Conservation (phyloP, 2,113 vertebrate genomes). For the Hippocampus zosterae region DNA sequence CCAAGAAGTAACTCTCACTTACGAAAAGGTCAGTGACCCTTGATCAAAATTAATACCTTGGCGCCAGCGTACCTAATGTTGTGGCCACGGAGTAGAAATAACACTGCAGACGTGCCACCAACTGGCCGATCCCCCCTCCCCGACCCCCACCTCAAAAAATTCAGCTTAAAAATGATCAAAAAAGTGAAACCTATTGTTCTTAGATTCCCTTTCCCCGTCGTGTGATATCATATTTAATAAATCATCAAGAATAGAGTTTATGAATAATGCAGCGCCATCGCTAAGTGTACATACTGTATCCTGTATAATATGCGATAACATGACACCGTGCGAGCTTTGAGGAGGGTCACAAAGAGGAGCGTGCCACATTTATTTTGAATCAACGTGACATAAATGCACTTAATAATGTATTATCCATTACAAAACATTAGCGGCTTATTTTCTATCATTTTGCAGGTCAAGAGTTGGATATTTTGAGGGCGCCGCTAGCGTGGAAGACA, state of each 20-base stretch:
- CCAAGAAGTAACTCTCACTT: background rate
- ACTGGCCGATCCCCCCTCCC: conserved; percentile 12
- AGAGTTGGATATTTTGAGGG: background rate
- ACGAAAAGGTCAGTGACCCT: background rate
- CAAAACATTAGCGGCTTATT: background rate
- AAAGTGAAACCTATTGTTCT: conserved; percentile 31
- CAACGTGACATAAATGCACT: conserved; percentile 8
- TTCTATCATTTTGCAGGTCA: background rate
- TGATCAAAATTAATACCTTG: background rate
- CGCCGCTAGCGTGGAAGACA: background rate
- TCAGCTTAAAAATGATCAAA: conserved; percentile 25
- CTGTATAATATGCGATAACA: conserved; percentile 19
- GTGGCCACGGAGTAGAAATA: background rate
- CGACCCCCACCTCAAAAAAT: background rate
- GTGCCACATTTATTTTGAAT: conserved; percentile 1
- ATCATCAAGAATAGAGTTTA: conserved; percentile 36
- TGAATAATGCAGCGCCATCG: conserved; percentile 39
- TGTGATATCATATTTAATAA: conserved; percentile 39
- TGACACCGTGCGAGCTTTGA: conserved; percentile 22
- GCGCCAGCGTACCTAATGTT: too few species aligned
- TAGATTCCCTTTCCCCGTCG: conserved; percentile 19
- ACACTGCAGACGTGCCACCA: conserved; percentile 20
- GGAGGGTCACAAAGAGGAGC: conserved; percentile 3
- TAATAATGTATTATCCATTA: conserved; percentile 1
- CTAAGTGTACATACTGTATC: conserved; percentile 24